Conservation (phyloP, 2,888 invertebrate genomes). For the Blastobasis lacticolella region DNA sequence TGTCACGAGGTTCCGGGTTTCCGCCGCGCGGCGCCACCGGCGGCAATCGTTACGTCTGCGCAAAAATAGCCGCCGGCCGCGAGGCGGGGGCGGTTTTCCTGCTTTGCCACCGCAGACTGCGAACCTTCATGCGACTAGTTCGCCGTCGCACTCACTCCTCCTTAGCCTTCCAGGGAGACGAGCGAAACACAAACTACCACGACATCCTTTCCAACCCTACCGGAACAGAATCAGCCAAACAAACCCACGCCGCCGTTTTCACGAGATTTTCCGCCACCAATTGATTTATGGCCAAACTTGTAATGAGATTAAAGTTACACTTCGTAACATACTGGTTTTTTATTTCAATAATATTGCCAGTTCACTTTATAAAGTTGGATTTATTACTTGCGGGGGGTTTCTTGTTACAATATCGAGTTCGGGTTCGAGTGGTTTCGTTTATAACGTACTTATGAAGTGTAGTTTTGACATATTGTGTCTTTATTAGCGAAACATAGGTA, state of each 20-base stretch:
- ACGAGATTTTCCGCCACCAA: constrained; percentile 42
- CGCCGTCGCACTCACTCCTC: too few species aligned
- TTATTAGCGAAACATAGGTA: too few species aligned
- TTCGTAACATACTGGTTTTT: constrained; percentile 32
- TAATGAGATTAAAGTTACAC: constrained; percentile 61
- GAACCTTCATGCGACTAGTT: too few species aligned
- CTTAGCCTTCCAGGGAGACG: background rate
- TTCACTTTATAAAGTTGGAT: constrained; percentile 15
- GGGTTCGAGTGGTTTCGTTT: too few species aligned
- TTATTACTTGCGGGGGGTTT: background rate
- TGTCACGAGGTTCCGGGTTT: constrained; percentile 53
- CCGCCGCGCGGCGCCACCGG: constrained; percentile 49
- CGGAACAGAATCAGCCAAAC: background rate
- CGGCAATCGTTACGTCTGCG: constrained; percentile 61
- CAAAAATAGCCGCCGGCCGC: constrained; percentile 37
- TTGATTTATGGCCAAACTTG: constrained; percentile 66
- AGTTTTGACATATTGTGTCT: too few species aligned
- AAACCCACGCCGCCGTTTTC: constrained; percentile 2
- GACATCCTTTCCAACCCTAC: background rate
- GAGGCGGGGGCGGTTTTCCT: background rate
- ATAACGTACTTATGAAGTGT: too few species aligned
- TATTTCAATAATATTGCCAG: constrained; percentile 17
- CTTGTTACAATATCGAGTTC: too few species aligned
- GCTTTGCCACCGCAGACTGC: background rate
- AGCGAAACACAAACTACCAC: background rate